Evolutionary conservation across 2,113 vertebrate species (phyloP).

Genomic region (Dicerorhinus sumatrensis): DNA sequence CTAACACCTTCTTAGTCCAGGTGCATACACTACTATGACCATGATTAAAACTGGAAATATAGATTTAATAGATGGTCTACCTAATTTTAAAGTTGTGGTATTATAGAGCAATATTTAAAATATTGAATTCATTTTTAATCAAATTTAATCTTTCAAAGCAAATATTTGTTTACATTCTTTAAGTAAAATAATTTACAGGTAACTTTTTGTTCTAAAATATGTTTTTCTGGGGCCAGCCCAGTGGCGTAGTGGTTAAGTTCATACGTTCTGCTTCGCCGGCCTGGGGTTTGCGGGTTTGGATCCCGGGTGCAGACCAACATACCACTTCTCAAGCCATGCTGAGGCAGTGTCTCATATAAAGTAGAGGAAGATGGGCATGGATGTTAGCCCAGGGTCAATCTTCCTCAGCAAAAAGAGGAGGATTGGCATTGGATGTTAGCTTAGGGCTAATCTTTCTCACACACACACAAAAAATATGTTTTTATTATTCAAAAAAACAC

Average conservation of each 20-base stretch:
- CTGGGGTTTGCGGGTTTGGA: too few species aligned
- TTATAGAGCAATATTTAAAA: neutral
- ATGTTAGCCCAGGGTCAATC: too few species aligned
- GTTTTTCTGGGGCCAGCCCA: neutral
- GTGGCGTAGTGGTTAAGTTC: too few species aligned
- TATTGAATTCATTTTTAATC: neutral
- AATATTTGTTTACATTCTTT: neutral
- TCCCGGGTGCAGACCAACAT: too few species aligned
- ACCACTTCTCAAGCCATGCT: too few species aligned
- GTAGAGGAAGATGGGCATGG: too few species aligned
- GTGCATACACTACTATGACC: neutral
- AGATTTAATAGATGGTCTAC: constrained; percentile 20
- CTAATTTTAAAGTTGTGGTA: neutral
- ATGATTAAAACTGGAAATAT: constrained; percentile 62
- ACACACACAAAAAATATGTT: neutral
- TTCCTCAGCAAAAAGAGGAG: too few species aligned
- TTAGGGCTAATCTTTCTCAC: too few species aligned
- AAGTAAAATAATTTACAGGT: neutral
- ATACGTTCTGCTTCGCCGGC: too few species aligned
- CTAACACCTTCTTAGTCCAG: constrained; percentile 49
- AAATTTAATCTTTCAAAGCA: neutral
- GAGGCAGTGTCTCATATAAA: too few species aligned
- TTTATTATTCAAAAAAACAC: neutral
- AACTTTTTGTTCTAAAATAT: neutral
- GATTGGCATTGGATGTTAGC: too few species aligned